Percentiles rank a stretch among this genome's conserved stretches.
phyloP scores from a whole-genome alignment of 2,797 vertebrate species.

The Chloroceryle amazona region DNA sequence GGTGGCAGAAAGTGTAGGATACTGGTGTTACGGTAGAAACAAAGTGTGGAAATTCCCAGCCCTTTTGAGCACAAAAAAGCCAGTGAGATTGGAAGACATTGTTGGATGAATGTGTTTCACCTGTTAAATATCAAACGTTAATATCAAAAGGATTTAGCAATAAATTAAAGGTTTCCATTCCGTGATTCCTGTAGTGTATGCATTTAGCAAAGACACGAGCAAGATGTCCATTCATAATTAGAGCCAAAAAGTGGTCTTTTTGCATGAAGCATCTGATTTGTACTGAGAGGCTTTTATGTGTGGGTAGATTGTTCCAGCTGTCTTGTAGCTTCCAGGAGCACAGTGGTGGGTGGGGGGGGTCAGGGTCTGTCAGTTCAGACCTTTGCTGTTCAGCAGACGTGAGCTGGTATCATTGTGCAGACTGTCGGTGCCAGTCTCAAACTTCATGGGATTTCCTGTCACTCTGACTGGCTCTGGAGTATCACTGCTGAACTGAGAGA shows the following conservation, averaged over 20 bases:
- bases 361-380: neutral
- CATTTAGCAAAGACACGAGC: neutral
- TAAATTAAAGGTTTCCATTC: neutral
- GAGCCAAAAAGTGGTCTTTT: neutral
- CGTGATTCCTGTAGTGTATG: neutral
- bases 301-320: neutral
- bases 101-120: neutral
- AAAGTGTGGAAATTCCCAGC: neutral
- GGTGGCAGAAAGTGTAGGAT: constrained; percentile 37
- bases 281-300: neutral
- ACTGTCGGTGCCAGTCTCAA: neutral
- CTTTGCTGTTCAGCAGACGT: neutral
- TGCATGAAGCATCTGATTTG: neutral
- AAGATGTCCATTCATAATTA: neutral
- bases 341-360: neutral
- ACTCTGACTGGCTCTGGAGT: neutral
- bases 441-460: constrained; percentile 1
- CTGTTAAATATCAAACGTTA: neutral
- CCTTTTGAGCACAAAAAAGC: neutral
- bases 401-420: neutral
- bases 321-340: neutral
- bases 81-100: neutral
- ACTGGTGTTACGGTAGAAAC: neutral
- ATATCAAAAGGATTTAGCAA: neutral
- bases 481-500: neutral